phyloP scores from a whole-genome alignment of 2,888 invertebrate species.

The Chrysolina haemoptera region DNA sequence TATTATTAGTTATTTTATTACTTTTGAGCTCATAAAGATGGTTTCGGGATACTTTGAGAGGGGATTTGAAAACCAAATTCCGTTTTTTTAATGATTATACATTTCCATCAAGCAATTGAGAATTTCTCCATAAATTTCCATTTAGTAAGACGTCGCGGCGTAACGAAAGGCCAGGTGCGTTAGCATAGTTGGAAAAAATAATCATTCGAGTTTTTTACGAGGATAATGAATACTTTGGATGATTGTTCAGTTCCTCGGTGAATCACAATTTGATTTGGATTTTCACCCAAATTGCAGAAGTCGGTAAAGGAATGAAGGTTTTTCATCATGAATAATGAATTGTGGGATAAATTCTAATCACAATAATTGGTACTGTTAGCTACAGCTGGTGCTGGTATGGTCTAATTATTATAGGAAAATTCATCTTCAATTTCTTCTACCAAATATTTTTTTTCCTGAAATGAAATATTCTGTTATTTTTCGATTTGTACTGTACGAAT shows the following conservation, averaged over 20 bases:
- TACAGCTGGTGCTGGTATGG: too few relatives aligned
- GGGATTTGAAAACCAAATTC: neutral
- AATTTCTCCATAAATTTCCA: neutral
- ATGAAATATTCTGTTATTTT: too few relatives aligned
- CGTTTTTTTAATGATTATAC: neutral
- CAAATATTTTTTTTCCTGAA: too few relatives aligned
- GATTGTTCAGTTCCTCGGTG: neutral
- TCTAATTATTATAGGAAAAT: too few relatives aligned
- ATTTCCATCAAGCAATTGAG: neutral
- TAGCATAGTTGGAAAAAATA: neutral
- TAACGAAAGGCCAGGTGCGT: neutral
- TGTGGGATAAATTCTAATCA: too few relatives aligned
- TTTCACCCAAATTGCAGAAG: neutral
- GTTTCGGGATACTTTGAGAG: neutral
- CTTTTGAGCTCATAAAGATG: neutral
- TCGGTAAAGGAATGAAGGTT: too few relatives aligned
- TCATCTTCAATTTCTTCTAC: too few relatives aligned
- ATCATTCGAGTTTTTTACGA: neutral
- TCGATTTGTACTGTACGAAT: too few relatives aligned
- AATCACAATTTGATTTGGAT: neutral
- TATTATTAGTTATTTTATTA: neutral
- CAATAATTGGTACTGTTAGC: too few relatives aligned
- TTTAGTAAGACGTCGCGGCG: neutral
- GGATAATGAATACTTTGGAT: neutral
- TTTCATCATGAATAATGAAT: too few relatives aligned